Base-by-base conservation (phyloP, 2,113 vertebrate genomes). In the Mobula birostris region DNA sequence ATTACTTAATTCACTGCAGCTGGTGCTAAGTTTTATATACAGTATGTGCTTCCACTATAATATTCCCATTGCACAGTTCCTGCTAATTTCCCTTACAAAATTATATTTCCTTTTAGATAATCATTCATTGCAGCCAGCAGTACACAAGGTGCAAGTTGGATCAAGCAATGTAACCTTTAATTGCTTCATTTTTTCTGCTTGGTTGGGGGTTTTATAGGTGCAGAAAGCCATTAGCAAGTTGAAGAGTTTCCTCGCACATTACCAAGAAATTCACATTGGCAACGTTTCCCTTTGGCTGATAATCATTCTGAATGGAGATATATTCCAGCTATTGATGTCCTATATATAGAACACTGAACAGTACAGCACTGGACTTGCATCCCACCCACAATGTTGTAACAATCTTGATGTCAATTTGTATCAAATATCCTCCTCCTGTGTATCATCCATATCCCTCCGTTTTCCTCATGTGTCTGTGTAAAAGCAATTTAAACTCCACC, bases 181-280 rank as follows among this genome's bases (percentile, higher is more conserved):
- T 90, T 66, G 85, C 61, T 66, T 90, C 29, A 63, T n/a, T 88
- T 88, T 66, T 90, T 90, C 61, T 61, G 83, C 29, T 90, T n/a
- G 66, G 61, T 56, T 66, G 5, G 61, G 32, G n/a, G 27, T 6
- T 90, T 66, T 61, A 90, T n/a, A 7, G 29, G 29, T 63, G 85
- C 85, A 32, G 29, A 32, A 32, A 68, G 29, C 29, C 29, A 90
- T n/a, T 56, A 83, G 9, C 29, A 68, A 66, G 15, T 90, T 68
- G 32, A 90, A 66, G 61, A 66, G n/a, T 36, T 90, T 90, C 61
- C 61, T 32, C 63, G 29, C 61, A 90, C 29, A 32, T 29, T 90
- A 36, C 61, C 12, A 63, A 32, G 14, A 36, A 66, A 90, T 66
- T 17, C n/a, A 66, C 27, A 32, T 4, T 7, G 14, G 15, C 63